Base-by-base conservation (phyloP, 2,888 invertebrate species). In the Rhingia campestris region DNA sequence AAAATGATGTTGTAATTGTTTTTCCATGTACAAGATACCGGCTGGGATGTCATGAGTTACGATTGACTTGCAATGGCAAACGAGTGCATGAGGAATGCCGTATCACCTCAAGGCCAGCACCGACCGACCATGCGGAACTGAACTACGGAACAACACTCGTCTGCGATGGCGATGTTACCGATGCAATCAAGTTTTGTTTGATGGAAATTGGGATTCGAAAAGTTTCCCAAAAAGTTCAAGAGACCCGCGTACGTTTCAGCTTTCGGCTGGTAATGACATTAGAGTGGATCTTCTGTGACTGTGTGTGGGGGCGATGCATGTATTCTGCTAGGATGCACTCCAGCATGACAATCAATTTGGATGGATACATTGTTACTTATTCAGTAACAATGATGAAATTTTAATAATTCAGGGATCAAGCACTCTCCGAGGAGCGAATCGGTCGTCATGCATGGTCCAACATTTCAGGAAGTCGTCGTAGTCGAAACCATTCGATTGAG, bases 1-100 rank as follows among this genome's bases (percentile, higher is more conserved):
- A 53, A 64, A 82, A 82, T 79, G 74, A 64, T 82, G 79, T 82
- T 82, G 82, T 82, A 77, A 82, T 82, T 82, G 77, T 82, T 77
- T 82, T 82, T 77, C 67, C 82, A 82, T 82, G 82, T 77, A 77
- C 73, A 54, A 7, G 66, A 72, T 54, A n/a, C 61, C 73, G 73
- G 79, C 79, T 82, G 72, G 39, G 63, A 77, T 73, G 77, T 53
- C 82, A 79, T 82, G 82, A 82, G 56, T 82, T 67, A 82, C 82
- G 73, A 82, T 73, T 69, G 72, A 73, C 72, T 81, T 69, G 80
- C 49, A 49, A 49, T 49, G 22, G 30, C 30, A 66, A 74, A 22
- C 22, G 22, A 45, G 56, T 75, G 81, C 43, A 39, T 51, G 22
- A 67, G 63, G 69, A 77, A 73, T 77, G 56, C 53, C 43, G 22